These are phyloP conservation scores for Hoplodrina ambigua DNA, from an alignment of 2,888 invertebrate genomes.

Conservation along the genomic window DNA sequence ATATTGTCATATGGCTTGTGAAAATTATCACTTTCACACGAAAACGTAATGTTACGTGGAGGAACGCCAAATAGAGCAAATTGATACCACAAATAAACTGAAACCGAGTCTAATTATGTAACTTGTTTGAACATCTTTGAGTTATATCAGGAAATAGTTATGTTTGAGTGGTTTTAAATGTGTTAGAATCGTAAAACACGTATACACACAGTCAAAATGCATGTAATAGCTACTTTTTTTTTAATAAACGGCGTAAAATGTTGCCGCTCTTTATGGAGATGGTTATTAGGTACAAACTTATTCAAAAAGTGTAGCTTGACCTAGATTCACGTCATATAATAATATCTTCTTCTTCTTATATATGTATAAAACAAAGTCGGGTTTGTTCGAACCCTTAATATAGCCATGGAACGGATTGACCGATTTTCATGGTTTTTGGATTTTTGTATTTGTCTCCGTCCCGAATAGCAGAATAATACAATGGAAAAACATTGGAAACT, in stretches of 20 bases:
- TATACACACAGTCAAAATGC: too few species aligned
- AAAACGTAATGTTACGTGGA: conserved; percentile 43
- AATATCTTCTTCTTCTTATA: too few species aligned
- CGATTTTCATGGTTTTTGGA: too few species aligned
- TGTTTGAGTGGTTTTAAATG: background rate
- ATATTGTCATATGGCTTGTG: conserved; percentile 46
- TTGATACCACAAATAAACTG: conserved; percentile 56
- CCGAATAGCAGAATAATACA: too few species aligned
- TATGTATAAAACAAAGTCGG: too few species aligned
- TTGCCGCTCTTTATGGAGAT: background rate
- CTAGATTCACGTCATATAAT: background rate
- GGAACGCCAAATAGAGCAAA: conserved; percentile 55
- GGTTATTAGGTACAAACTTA: too few species aligned
- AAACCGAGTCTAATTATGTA: conserved; percentile 37
- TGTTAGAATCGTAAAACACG: background rate
- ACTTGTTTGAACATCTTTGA: conserved; percentile 17
- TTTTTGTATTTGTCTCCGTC: too few species aligned
- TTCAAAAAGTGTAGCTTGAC: background rate
- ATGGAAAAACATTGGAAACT: too few species aligned
- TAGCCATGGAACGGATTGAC: too few species aligned
- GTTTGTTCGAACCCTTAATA: too few species aligned
- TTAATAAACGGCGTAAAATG: too few species aligned
- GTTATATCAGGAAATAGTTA: conserved; percentile 2
- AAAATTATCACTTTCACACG: conserved; percentile 62
- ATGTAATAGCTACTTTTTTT: too few species aligned